Percentiles rank a stretch among this genome's conserved stretches.
Evolutionary conservation across 2,888 invertebrate genomes (phyloP).

Genomic region (Therioaphis trifolii): DNA sequence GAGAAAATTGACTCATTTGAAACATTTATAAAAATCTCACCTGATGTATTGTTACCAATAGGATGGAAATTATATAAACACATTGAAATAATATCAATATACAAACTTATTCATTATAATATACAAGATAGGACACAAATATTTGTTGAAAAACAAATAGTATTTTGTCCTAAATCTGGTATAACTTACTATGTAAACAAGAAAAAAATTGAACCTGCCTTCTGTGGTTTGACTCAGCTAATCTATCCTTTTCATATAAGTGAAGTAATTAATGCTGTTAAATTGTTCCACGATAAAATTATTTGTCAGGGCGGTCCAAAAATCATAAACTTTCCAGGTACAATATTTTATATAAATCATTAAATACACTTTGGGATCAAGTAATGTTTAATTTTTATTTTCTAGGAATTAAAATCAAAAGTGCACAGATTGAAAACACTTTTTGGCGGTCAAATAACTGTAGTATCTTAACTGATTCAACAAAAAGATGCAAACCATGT

Average conservation of each 20-base stretch:
- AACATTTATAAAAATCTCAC: too few relatives aligned
- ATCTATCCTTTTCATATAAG: too few relatives aligned
- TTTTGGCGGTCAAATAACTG: too few relatives aligned
- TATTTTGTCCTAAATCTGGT: not conserved
- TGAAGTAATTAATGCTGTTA: not conserved
- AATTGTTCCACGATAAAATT: not conserved
- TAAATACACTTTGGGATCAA: too few relatives aligned
- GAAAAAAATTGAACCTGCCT: not conserved
- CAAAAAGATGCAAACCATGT: not conserved
- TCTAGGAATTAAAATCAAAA: not conserved
- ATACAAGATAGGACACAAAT: too few relatives aligned
- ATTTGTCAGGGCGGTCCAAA: conserved; percentile 1
- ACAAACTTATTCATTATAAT: too few relatives aligned
- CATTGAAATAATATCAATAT: too few relatives aligned
- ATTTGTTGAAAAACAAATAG: not conserved
- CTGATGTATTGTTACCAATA: too few relatives aligned
- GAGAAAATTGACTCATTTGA: too few relatives aligned
- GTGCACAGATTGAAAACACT: too few relatives aligned
- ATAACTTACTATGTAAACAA: not conserved
- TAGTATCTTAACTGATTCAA: not conserved
- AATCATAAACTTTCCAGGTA: not conserved
- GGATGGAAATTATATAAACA: too few relatives aligned
- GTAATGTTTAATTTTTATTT: not conserved
- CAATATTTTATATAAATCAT: not conserved
- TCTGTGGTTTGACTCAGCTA: not conserved